Conservation (phyloP, 1,140 invertebrate species). For the Sycophila sp. region DNA sequence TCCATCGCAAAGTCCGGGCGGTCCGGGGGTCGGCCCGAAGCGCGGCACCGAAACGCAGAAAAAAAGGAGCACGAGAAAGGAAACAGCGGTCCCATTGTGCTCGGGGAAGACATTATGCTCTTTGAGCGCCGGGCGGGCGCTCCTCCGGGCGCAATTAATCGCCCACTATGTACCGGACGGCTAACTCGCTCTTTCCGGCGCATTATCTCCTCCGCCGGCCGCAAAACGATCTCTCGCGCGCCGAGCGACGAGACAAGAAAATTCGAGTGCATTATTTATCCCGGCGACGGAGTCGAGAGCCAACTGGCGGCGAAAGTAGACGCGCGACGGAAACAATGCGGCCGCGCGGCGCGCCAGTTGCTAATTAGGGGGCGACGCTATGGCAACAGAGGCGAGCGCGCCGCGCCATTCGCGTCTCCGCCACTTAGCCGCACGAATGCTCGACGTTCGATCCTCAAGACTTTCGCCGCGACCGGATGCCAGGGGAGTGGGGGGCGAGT, state of each 20-base stretch:
- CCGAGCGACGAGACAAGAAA: neutral
- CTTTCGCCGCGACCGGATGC: no score
- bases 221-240: neutral
- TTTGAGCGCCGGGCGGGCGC: constrained; percentile 40
- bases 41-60: no score
- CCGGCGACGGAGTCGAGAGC: neutral
- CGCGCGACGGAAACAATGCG: constrained; percentile 35
- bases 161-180: neutral
- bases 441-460: neutral
- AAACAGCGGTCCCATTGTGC: neutral
- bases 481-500: neutral
- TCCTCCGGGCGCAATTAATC: constrained; percentile 54
- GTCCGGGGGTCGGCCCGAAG: no score
- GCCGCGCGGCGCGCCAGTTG: no score
- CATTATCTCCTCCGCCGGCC: neutral
- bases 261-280: constrained; percentile 34
- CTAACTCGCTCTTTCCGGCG: no score
- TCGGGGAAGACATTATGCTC: constrained; percentile 44
- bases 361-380: constrained; percentile 43
- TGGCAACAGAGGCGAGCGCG: constrained; percentile 21
- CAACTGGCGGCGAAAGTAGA: neutral
- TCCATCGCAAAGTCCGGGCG: neutral
- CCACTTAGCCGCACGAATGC: constrained; percentile 51
- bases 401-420: constrained; percentile 26
- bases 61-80: neutral